A percentile compares a stretch with the other conserved stretches of the same genome.
Evolutionary conservation across 2,888 invertebrate species (phyloP).

Genomic region (Allolobophora icterica): DNA sequence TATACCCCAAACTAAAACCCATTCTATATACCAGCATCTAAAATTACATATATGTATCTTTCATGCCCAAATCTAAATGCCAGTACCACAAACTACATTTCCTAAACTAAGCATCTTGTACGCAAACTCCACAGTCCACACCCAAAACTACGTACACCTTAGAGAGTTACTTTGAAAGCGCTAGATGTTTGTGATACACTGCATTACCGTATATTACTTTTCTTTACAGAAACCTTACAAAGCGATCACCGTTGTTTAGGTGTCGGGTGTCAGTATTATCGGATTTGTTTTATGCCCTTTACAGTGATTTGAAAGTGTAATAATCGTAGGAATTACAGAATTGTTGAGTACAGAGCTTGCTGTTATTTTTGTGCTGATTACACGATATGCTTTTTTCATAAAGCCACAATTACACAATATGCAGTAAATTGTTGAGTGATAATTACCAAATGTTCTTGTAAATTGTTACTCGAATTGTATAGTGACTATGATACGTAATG

Average conservation of each 20-base stretch:
- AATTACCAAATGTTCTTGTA: not conserved
- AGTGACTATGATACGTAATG: not conserved
- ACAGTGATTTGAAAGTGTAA: slow-evolving; percentile 14
- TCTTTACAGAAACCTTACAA: not conserved
- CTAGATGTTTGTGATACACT: too few relatives aligned
- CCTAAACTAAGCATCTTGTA: not conserved
- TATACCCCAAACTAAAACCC: too few relatives aligned
- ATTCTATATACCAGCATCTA: not conserved
- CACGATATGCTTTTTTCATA: not conserved
- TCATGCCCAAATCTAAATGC: too few relatives aligned
- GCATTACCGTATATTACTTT: not conserved
- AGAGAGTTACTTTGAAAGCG: too few relatives aligned
- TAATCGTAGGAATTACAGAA: not conserved
- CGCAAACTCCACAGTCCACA: too few relatives aligned
- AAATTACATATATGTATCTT: too few relatives aligned
- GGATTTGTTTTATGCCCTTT: not conserved
- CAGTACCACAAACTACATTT: too few relatives aligned
- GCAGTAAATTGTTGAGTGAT: slow-evolving; percentile 17
- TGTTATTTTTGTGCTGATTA: not conserved
- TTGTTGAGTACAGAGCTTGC: slow-evolving; percentile 12
- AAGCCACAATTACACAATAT: slow-evolving; percentile 1
- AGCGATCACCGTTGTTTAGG: not conserved
- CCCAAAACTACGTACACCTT: too few relatives aligned
- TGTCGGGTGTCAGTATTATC: not conserved
- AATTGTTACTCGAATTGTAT: not conserved